These are phyloP conservation scores for Pterocles burchelli DNA, from an alignment of 2,113 vertebrate genomes.

Conservation along the genomic window DNA sequence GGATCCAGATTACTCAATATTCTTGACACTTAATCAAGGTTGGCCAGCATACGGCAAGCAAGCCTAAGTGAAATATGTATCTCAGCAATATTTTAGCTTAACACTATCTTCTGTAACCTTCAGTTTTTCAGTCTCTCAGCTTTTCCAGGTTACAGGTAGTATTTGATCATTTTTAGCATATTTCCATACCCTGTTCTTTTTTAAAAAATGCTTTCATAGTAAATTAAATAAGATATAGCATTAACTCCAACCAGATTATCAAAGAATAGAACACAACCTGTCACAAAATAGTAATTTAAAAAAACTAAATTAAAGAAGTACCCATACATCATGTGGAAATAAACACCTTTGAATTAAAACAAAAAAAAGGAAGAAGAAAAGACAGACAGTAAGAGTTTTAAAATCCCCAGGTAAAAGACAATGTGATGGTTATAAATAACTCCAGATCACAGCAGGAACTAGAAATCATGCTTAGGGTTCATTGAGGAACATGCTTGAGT, in stretches of 20 bases:
- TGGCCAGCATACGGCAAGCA: constrained; percentile 28
- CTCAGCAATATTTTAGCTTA: constrained; percentile 52
- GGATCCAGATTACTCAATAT: constrained; percentile 64
- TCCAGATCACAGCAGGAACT: background rate
- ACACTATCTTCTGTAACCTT: constrained; percentile 9
- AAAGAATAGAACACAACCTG: background rate
- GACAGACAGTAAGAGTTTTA: background rate
- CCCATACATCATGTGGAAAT: background rate
- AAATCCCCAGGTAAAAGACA: background rate
- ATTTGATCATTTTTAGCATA: constrained; percentile 24
- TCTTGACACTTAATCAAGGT: constrained; percentile 70
- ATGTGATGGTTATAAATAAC: background rate
- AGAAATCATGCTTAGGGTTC: background rate
- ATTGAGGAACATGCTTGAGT: background rate
- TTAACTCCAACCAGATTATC: background rate
- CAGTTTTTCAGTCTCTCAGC: constrained; percentile 1
- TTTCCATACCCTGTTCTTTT: background rate
- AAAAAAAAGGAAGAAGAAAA: background rate
- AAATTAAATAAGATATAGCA: background rate
- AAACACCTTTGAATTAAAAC: background rate
- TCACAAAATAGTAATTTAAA: background rate
- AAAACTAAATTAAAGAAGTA: constrained; percentile 1
- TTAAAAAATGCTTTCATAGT: background rate
- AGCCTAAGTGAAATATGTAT: constrained; percentile 51
- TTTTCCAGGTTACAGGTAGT: constrained; percentile 5